Evolutionary conservation across 2,113 vertebrate species (phyloP).

Genomic region (Petrocephalus zakoni): DNA sequence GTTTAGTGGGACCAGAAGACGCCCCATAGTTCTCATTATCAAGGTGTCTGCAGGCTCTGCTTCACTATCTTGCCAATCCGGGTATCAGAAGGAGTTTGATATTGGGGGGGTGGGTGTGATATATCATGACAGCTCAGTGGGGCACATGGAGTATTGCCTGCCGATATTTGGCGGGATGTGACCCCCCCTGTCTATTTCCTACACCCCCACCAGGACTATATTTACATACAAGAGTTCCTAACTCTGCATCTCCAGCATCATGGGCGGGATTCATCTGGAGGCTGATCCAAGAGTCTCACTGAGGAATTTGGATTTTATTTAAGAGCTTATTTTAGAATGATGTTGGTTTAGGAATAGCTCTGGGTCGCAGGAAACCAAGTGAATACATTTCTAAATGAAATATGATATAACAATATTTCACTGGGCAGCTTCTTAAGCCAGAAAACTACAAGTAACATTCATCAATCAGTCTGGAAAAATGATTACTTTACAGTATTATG

Average conservation of each 20-base stretch:
- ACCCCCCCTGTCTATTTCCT: not conserved
- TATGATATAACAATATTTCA: conserved; percentile 3
- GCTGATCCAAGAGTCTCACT: not conserved
- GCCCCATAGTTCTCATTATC: not conserved
- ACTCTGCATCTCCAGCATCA: not conserved
- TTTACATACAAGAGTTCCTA: not conserved
- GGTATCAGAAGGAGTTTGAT: no score
- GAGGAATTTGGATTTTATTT: not conserved
- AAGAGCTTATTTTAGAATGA: not conserved
- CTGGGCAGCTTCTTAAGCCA: not conserved
- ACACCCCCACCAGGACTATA: not conserved
- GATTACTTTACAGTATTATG: not conserved
- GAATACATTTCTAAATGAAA: conserved; percentile 2
- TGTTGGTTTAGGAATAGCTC: not conserved
- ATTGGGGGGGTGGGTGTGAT: not conserved
- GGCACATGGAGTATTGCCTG: not conserved
- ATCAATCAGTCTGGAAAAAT: not conserved
- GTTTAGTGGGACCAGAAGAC: no score
- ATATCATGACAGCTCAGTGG: not conserved
- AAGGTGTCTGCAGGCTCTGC: not conserved
- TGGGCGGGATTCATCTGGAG: not conserved
- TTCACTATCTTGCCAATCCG: not conserved
- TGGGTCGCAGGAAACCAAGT: not conserved
- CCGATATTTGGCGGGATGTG: no score
- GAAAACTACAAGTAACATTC: not conserved